Percentiles rank a stretch among this genome's conserved stretches.
Evolutionary conservation across 2,797 vertebrate species (phyloP).

Genomic region (Cryptoprocta ferox): DNA sequence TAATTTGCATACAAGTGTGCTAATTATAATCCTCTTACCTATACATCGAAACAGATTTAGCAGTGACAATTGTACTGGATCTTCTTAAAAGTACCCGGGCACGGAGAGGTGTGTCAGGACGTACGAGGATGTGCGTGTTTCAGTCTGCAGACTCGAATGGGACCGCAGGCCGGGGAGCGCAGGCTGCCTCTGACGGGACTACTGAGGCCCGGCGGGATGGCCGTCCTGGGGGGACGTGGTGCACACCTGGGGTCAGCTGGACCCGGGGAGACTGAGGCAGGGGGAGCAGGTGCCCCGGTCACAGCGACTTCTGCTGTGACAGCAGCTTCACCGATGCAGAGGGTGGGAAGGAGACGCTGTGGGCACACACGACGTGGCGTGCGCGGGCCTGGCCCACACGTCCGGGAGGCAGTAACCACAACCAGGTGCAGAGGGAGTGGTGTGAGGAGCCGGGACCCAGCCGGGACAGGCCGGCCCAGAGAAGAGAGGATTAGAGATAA

Average conservation of each 20-base stretch:
- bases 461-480: background rate
- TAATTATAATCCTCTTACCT: background rate
- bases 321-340: no score
- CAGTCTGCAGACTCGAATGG: fast-evolving
- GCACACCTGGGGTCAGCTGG: background rate
- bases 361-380: background rate
- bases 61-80: background rate
- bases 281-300: background rate
- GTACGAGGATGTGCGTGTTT: fast-evolving
- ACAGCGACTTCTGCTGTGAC: background rate
- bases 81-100: background rate
- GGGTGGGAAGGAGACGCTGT: background rate
- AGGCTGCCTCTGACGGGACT: fast-evolving
- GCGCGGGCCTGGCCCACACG: fast-evolving
- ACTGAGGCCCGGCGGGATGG: background rate
- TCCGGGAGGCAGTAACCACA: background rate
- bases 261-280: fast-evolving
- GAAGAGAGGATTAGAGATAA: background rate
- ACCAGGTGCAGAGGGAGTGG: background rate
- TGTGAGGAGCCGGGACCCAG: background rate
- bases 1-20: background rate
- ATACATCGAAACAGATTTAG: background rate
- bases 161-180: background rate
- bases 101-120: background rate
- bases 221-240: fast-evolving